Conservation (phyloP, 2,797 vertebrate genomes). For the Coracias cyanogaster region DNA sequence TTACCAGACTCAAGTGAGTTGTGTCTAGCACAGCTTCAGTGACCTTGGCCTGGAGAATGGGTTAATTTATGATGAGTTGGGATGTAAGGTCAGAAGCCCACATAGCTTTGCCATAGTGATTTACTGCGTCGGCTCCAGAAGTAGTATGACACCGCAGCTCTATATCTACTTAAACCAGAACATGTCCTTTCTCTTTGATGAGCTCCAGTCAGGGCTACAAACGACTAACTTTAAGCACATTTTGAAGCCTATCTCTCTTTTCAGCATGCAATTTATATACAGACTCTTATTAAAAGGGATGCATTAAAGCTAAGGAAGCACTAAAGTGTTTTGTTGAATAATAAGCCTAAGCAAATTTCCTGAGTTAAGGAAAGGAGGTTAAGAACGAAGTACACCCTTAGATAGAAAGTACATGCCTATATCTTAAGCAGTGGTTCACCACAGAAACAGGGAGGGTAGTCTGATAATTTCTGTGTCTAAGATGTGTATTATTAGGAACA, state of each 20-base stretch:
- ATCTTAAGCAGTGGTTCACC: not conserved
- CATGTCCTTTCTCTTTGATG: not conserved
- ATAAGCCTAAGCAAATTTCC: not conserved
- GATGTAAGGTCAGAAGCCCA: not conserved
- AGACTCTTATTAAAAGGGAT: not conserved
- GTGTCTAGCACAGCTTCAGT: not conserved
- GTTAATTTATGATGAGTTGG: not conserved
- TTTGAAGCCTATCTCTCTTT: not conserved
- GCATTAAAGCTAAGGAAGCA: not conserved
- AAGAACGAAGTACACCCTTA: not conserved
- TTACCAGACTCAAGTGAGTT: not conserved
- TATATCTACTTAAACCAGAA: not conserved
- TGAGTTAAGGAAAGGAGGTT: not conserved
- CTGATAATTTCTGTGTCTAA: not conserved
- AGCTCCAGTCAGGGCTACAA: not conserved
- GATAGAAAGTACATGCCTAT: not conserved
- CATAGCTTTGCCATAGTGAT: fast-evolving
- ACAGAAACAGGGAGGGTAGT: not conserved
- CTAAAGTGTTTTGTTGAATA: not conserved
- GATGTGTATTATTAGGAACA: not conserved
- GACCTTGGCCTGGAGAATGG: not conserved
- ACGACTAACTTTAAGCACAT: fast-evolving
- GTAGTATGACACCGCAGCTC: not conserved
- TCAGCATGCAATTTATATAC: no score
- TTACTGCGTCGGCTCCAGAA: not conserved